Percentiles rank a stretch among this genome's conserved stretches.
These are phyloP conservation scores for Yoshiicerus persimilis DNA, from an alignment of 1,140 invertebrate genomes.

Conservation along the genomic window DNA sequence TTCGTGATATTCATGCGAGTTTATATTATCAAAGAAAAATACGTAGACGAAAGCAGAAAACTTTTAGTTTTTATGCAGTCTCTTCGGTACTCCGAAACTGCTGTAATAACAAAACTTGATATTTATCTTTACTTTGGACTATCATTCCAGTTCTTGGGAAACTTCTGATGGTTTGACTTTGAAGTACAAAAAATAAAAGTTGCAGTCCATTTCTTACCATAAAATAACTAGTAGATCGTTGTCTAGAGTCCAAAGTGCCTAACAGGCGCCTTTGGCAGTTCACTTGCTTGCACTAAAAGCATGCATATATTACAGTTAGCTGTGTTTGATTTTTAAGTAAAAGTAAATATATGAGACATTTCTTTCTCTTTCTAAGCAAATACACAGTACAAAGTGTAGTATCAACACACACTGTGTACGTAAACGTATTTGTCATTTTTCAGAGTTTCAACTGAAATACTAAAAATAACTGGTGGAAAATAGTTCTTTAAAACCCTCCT, in stretches of 20 bases:
- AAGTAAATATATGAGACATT: not conserved
- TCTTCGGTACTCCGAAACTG: not conserved
- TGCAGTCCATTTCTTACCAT: not conserved
- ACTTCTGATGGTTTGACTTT: not conserved
- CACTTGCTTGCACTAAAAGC: not conserved
- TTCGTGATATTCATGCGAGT: not conserved
- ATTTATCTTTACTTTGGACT: not conserved
- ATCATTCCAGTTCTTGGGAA: not conserved
- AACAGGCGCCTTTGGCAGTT: not conserved
- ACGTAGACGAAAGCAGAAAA: not conserved
- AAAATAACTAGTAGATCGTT: not conserved
- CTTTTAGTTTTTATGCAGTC: not conserved
- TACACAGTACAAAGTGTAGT: too few species aligned
- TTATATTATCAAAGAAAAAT: not conserved
- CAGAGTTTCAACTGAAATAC: not conserved
- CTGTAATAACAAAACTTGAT: not conserved
- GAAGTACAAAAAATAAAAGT: not conserved
- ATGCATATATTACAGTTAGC: not conserved
- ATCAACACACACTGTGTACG: too few species aligned
- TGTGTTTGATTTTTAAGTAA: not conserved
- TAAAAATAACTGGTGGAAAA: too few species aligned
- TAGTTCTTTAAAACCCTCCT: too few species aligned
- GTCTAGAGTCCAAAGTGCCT: not conserved
- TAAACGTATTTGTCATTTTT: too few species aligned
- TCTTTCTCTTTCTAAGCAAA: not conserved